Conservation (phyloP, 2,113 vertebrate genomes). For the Trichechus manatus region DNA sequence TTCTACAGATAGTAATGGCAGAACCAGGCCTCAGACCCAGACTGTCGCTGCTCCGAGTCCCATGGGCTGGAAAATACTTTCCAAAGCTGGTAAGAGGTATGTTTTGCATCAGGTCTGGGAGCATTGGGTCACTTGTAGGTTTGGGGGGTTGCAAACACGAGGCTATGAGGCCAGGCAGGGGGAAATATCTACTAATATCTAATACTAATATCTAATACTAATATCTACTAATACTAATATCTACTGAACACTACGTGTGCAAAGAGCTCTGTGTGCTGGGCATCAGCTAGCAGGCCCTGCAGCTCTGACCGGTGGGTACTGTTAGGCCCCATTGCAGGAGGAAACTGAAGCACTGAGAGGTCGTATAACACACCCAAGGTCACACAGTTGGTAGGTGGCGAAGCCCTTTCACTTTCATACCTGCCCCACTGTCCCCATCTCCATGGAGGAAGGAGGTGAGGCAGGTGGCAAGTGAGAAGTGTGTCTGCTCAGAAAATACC, state of each 20-base stretch:
- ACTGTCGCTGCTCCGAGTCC: not conserved
- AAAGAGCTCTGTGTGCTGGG: not conserved
- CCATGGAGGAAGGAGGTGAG: not conserved
- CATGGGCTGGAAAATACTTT: not conserved
- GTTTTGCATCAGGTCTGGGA: not conserved
- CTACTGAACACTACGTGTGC: not conserved
- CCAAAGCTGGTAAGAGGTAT: not conserved
- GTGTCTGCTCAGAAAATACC: not conserved
- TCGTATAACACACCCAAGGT: not conserved
- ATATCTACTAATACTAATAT: not conserved
- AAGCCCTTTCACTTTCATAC: not conserved
- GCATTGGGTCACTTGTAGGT: not conserved
- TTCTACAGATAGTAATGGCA: not conserved
- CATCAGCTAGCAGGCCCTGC: too few relatives aligned
- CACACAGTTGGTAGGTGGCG: not conserved
- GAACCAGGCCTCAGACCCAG: not conserved
- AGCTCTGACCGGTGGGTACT: not conserved
- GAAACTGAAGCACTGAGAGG: not conserved
- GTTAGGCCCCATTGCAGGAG: not conserved
- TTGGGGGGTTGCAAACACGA: not conserved
- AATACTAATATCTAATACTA: not conserved
- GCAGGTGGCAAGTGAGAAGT: not conserved
- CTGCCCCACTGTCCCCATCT: not conserved
- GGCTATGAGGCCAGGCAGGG: not conserved
- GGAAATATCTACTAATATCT: not conserved